Conservation (phyloP, 2,113 vertebrate species). For the Sylvietta virens region DNA sequence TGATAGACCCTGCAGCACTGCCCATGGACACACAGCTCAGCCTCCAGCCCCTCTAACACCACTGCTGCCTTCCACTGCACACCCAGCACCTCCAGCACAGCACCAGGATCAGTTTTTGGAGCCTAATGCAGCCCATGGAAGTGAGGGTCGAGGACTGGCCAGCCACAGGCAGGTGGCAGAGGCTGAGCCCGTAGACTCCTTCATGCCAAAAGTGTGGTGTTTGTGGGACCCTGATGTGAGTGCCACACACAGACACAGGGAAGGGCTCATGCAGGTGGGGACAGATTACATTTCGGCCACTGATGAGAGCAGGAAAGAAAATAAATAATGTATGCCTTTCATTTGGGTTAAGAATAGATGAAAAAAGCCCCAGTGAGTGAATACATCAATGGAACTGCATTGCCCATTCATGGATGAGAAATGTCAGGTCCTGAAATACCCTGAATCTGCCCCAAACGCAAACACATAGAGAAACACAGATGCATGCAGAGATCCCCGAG, state of each 20-base stretch:
- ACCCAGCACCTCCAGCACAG: background rate
- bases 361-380: background rate
- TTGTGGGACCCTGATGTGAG: background rate
- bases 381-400: background rate
- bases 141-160: accelerated
- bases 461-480: background rate
- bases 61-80: background rate
- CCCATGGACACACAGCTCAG: background rate
- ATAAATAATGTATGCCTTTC: background rate
- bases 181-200: background rate
- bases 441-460: background rate
- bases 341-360: background rate
- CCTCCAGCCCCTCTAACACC: background rate
- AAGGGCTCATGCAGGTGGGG: background rate
- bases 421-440: background rate
- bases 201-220: background rate
- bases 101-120: background rate
- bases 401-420: background rate
- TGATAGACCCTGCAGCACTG: background rate
- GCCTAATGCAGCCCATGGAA: background rate
- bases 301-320: background rate
- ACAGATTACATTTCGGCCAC: background rate
- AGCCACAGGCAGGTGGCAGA: background rate
- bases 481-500: background rate
- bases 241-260: background rate